Evolutionary conservation across 2,113 vertebrate genomes (phyloP).

Genomic region (Irena cyanogastra): DNA sequence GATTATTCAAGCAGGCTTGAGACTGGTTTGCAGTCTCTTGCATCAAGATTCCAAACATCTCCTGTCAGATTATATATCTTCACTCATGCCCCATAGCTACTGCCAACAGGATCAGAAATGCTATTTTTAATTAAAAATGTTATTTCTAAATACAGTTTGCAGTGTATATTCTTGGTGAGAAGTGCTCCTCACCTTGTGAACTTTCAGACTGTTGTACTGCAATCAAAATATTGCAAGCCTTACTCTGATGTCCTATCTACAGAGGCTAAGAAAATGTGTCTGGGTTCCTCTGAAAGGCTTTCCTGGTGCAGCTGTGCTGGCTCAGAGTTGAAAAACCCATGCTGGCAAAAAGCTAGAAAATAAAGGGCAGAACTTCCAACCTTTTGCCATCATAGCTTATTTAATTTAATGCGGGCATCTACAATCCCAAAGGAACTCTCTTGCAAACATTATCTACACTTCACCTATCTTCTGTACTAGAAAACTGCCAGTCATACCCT

Average conservation of each 20-base stretch:
- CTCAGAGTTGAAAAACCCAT: neutral
- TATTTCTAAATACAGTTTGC: constrained; percentile 59
- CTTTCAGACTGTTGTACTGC: constrained; percentile 12
- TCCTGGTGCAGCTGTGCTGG: neutral
- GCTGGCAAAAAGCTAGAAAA: neutral
- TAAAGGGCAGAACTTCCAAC: neutral
- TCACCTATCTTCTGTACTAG: neutral
- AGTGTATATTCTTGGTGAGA: constrained; percentile 51
- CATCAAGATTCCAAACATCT: constrained; percentile 52
- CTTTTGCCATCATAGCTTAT: neutral
- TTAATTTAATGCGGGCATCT: neutral
- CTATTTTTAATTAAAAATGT: constrained; percentile 68
- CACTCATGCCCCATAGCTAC: constrained; percentile 61
- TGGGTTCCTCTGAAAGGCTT: neutral
- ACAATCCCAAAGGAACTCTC: neutral
- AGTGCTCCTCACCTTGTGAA: constrained; percentile 48
- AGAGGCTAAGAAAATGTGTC: neutral
- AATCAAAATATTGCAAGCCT: neutral
- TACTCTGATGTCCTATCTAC: neutral
- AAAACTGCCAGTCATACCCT: neutral
- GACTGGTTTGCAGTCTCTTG: constrained; percentile 60
- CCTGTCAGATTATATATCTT: constrained; percentile 56
- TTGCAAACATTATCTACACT: neutral
- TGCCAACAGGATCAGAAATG: constrained; percentile 64
- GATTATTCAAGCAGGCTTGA: constrained; percentile 62